Evolutionary conservation across 2,888 invertebrate genomes (phyloP), one percentile per base, ranked within the genome.

Genomic region (Lasioglossum calceatum): DNA sequence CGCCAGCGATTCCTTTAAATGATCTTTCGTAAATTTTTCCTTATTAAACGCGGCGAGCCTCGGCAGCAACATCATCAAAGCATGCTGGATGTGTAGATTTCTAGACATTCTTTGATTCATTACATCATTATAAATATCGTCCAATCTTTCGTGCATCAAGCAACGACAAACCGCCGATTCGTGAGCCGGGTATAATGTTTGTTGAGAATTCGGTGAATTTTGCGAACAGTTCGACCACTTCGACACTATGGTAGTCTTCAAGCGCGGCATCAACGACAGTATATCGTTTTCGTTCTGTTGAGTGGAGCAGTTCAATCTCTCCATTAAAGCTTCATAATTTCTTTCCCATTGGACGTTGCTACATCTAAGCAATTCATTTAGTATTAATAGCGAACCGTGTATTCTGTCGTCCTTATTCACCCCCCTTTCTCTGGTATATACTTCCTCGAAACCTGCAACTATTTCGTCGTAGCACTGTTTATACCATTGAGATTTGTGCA

Each of bases 401-500:
- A 98, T 97, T 94, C 98, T 97, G 94, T 99, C 99, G 92, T 99
- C 99, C 89, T 97, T 97, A 4, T 97, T 97, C 81, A 97, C 97
- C 85, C 98, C 98, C 94, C 98, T 97, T 93, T 98, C 98, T 94
- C 97, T 96, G 58, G 95, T 94, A 76, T 96, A 93, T 1, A 95
- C 91, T 27, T 98, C 97, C 92, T 98, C 98, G 94, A 98, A 97
- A 42, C 98, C 97, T 79, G 96, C 96, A 92, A 97, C 97, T 2
- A 98, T 98, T 95, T 99, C 99, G 88, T 98, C 98, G 95, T 98
- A 99, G 93, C 99, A 99, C 92, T 98, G 98, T 94, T 98, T 98
- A 95, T 98, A 98, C 98, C 99, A 99, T 91, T 97, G 97, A 0
- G 98, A 98, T 93, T 97, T 98, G 90, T 98, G 98, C 67, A 97